A percentile compares a stretch with the other conserved stretches of the same genome.
These are phyloP conservation scores for Merops nubicus DNA, from an alignment of 2,113 vertebrate genomes.

Conservation along the genomic window DNA sequence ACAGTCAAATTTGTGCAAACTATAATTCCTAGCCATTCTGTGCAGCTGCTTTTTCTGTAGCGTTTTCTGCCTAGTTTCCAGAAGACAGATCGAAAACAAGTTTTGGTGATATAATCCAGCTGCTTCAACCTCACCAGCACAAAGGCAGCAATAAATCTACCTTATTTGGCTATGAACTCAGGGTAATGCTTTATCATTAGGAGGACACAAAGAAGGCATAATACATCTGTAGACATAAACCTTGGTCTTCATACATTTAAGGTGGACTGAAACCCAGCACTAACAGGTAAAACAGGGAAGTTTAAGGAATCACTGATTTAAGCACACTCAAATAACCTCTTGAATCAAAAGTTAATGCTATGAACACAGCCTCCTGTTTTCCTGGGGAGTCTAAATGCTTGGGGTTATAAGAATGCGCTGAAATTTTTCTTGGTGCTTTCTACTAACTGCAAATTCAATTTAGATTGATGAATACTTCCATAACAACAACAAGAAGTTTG, in stretches of 20 bases:
- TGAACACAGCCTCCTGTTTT: background rate
- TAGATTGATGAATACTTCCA: background rate
- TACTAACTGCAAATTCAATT: background rate
- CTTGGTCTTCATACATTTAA: background rate
- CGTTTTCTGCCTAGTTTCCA: background rate
- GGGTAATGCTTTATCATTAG: background rate
- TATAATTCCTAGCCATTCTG: background rate
- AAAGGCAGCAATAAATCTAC: background rate
- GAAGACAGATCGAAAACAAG: background rate
- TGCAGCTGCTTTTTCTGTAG: background rate
- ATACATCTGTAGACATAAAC: background rate
- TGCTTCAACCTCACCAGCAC: background rate
- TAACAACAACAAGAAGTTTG: background rate
- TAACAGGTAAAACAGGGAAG: background rate
- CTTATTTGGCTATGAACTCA: background rate
- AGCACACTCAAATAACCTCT: background rate
- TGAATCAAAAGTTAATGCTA: background rate
- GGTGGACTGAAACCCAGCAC: background rate
- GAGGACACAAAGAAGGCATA: background rate
- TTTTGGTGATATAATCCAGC: background rate
- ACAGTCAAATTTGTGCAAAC: background rate
- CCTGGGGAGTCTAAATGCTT: rapidly evolving
- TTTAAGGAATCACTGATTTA: background rate
- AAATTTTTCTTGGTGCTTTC: background rate
- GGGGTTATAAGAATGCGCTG: background rate